Conservation (phyloP, 2,888 invertebrate species). For the Embidobia sp. region DNA sequence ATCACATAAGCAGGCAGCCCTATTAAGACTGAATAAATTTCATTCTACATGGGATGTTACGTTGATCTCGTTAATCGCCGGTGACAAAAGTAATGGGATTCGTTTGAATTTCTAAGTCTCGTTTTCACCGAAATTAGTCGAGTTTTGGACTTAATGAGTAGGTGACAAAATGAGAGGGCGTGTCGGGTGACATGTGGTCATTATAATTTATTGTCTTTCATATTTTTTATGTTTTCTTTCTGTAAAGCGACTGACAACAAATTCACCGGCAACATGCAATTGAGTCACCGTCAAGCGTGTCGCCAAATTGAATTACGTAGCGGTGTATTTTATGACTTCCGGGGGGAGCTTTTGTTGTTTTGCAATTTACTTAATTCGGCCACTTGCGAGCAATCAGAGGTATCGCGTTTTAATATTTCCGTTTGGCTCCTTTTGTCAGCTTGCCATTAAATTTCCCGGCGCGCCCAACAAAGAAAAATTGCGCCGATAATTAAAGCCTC, state of each 20-base stretch:
- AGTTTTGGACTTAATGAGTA: conserved; percentile 8
- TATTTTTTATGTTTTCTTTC: conserved; percentile 10
- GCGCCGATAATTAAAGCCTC: conserved; percentile 35
- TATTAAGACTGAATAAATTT: no score
- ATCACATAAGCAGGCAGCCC: no score
- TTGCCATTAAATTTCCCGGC: conserved; percentile 2
- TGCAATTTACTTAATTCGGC: conserved; percentile 24
- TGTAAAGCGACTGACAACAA: not conserved
- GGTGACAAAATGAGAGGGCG: conserved; percentile 32
- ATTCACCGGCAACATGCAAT: conserved; percentile 35
- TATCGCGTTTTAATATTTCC: conserved; percentile 14
- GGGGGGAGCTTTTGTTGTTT: conserved; percentile 28
- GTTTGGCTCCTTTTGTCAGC: conserved; percentile 4
- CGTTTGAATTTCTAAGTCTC: conserved; percentile 36
- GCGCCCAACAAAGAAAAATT: conserved; percentile 38
- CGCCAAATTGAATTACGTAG: conserved; percentile 45
- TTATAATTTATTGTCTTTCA: conserved; percentile 19
- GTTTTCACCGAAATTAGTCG: conserved; percentile 23
- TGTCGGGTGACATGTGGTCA: conserved; percentile 39
- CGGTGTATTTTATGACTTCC: conserved; percentile 47
- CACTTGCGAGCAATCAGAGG: conserved; percentile 16
- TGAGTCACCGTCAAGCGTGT: conserved; percentile 46
- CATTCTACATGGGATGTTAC: not conserved
- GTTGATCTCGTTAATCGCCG: not conserved
- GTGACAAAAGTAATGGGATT: no score